These are phyloP conservation scores for Drosophila tanythrix DNA, from an alignment of 2,888 invertebrate species.

Conservation along the genomic window DNA sequence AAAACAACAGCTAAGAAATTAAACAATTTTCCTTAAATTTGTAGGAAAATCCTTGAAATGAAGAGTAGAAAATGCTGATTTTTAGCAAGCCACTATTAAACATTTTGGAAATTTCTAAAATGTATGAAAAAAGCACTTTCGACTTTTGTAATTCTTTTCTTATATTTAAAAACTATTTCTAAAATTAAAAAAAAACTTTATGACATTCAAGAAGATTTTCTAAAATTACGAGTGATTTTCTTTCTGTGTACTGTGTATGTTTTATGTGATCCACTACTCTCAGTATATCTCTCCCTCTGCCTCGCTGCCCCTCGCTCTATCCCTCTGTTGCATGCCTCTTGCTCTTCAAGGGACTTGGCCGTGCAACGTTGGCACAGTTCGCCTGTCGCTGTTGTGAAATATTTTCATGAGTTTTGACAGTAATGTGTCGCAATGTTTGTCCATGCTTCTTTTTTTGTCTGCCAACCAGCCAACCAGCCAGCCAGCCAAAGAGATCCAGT, in stretches of 20 bases:
- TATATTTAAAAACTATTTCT: no score
- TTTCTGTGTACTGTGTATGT: slow-evolving; percentile 37
- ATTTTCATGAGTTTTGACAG: slow-evolving; percentile 80
- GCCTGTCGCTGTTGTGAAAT: slow-evolving; percentile 74
- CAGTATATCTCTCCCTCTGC: slow-evolving; percentile 6
- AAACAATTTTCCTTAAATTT: no score
- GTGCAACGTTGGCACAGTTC: slow-evolving; percentile 43
- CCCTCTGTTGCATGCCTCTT: neutral
- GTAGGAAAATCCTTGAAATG: no score
- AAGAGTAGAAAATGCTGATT: no score
- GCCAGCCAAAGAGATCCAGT: slow-evolving; percentile 19
- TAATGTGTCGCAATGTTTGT: slow-evolving; percentile 81
- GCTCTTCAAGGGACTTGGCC: slow-evolving; percentile 1
- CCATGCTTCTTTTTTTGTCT: slow-evolving; percentile 62
- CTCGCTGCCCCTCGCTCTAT: neutral
- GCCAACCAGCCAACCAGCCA: slow-evolving; percentile 21
- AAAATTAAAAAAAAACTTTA: neutral
- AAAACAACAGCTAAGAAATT: no score
- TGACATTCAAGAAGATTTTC: neutral
- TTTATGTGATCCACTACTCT: slow-evolving; percentile 46
- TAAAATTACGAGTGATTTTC: neutral
- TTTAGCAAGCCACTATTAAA: no score
- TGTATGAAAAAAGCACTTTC: no score
- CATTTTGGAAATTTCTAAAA: no score
- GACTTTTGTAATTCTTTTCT: no score